Conservation (phyloP, 1,140 invertebrate species). For the Caenorhabditis brenneri region DNA sequence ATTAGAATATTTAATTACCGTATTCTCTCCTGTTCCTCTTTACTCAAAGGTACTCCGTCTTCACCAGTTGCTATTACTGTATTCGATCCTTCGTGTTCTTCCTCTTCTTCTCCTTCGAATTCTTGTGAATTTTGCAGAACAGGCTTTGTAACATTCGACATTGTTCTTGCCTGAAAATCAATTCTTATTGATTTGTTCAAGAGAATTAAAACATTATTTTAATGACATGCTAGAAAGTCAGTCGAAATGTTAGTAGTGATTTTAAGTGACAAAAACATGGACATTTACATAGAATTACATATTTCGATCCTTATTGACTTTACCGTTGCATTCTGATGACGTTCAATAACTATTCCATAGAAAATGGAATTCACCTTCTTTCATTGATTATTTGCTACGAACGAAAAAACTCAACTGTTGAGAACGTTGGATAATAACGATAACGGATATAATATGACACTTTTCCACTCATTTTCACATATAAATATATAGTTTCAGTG, state of each 20-base stretch:
- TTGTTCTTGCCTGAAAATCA: conserved; percentile 32
- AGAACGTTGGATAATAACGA: not conserved
- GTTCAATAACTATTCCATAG: too few species aligned
- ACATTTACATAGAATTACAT: too few species aligned
- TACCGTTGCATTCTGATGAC: too few species aligned
- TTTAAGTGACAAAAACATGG: not conserved
- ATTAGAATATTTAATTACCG: too few species aligned
- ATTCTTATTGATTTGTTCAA: not conserved
- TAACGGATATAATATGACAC: not conserved
- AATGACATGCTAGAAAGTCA: conserved; percentile 25
- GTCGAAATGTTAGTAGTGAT: conserved; percentile 20
- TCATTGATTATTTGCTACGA: not conserved
- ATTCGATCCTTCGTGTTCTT: conserved; percentile 51
- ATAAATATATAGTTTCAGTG: not conserved
- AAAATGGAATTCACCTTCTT: too few species aligned
- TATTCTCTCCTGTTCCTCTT: conserved; percentile 70
- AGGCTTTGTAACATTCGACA: conserved; percentile 44
- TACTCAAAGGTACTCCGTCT: conserved; percentile 58
- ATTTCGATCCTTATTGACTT: too few species aligned
- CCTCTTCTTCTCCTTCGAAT: conserved; percentile 66
- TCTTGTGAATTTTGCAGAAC: conserved; percentile 64
- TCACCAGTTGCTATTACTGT: conserved; percentile 48
- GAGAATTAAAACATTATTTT: not conserved
- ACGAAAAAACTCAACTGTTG: not conserved
- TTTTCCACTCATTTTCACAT: not conserved